Evolutionary conservation across 2,113 vertebrate genomes (phyloP).

Genomic region (Strix uralensis): DNA sequence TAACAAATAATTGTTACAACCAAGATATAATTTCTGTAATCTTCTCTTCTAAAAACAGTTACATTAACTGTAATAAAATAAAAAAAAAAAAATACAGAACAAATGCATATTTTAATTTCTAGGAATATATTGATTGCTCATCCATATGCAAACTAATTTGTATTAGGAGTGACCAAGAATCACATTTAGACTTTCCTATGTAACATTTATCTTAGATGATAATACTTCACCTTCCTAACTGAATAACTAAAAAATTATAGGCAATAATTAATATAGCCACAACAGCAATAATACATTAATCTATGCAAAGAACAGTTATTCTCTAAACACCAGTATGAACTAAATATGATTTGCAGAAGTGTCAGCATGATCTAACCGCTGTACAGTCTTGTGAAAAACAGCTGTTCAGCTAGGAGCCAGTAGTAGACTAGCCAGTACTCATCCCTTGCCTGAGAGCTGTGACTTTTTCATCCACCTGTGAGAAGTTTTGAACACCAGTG

Average conservation of each 20-base stretch:
- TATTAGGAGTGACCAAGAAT: neutral
- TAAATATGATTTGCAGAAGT: neutral
- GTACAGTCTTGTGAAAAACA: neutral
- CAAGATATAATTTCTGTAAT: neutral
- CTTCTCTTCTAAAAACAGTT: neutral
- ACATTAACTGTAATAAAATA: neutral
- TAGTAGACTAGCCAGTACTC: neutral
- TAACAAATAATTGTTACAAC: neutral
- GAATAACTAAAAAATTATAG: neutral
- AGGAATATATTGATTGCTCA: neutral
- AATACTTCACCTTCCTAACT: neutral
- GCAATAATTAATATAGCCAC: neutral
- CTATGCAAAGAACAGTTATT: neutral
- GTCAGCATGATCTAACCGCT: neutral
- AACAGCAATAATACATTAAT: neutral
- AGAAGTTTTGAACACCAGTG: neutral
- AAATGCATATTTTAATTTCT: neutral
- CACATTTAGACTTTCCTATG: neutral
- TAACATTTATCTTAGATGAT: neutral
- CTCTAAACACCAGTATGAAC: neutral
- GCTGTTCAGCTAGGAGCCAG: neutral
- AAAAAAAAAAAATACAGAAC: neutral
- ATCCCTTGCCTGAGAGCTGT: neutral
- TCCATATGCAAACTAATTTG: neutral
- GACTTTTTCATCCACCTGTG: neutral